Evolutionary conservation across 2,113 vertebrate genomes (phyloP).

Genomic region (Anseranas semipalmata): DNA sequence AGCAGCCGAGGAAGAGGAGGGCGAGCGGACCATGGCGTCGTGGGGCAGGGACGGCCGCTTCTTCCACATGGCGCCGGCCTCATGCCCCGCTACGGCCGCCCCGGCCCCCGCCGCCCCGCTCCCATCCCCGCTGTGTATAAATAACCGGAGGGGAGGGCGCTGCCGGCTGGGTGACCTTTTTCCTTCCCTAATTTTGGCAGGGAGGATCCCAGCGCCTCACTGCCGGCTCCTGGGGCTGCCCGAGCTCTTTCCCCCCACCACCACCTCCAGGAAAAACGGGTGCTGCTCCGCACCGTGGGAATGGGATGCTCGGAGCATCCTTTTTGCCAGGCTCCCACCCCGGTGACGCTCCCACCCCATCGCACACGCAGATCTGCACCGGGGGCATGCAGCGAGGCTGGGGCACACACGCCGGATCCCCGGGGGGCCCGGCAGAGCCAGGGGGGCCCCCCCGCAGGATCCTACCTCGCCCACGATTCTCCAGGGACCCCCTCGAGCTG

Average conservation of each 20-base stretch:
- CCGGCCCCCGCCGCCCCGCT: constrained; percentile 44
- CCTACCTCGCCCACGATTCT: constrained; percentile 28
- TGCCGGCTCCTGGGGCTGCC: background rate
- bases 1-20: constrained; percentile 73
- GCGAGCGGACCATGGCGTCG: background rate
- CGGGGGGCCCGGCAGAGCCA: rapidly evolving
- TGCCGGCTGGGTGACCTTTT: background rate
- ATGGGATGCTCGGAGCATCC: background rate
- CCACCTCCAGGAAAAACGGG: no score
- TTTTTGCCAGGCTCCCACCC: background rate
- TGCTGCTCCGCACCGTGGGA: background rate
- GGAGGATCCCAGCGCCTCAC: background rate
- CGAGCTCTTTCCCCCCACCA: background rate
- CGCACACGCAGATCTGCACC: no score
- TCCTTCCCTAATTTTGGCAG: constrained; percentile 43
- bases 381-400: background rate
- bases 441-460: rapidly evolving
- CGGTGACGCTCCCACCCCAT: background rate
- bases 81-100: constrained; percentile 42
- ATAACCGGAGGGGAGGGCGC: constrained; percentile 37
- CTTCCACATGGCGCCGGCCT: constrained; percentile 70
- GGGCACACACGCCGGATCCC: background rate
- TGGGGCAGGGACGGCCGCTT: background rate
- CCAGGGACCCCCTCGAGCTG: constrained; percentile 15
- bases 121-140: constrained; percentile 62